Percentiles rank a stretch among this genome's conserved stretches.
These are phyloP conservation scores for Saccopteryx leptura DNA, from an alignment of 2,113 vertebrate species.

Conservation along the genomic window DNA sequence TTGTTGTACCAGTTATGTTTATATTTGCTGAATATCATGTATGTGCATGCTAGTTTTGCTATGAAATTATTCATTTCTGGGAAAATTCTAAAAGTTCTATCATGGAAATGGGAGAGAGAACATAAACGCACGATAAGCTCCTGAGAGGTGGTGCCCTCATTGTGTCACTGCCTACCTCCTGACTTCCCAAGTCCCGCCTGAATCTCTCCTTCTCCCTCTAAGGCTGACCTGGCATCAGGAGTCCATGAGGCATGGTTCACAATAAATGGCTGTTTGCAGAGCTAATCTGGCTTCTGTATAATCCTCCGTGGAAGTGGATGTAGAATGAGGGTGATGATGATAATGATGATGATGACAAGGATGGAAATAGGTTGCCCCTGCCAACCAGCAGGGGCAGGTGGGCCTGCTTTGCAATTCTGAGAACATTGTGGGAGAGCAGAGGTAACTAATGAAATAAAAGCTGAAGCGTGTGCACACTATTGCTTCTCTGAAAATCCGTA, in stretches of 20 bases:
- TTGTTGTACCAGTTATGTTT: conserved; percentile 9
- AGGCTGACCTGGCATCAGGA: not conserved
- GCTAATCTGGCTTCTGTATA: not conserved
- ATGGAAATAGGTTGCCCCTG: conserved; percentile 62
- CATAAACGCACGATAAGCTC: no score
- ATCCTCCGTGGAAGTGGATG: not conserved
- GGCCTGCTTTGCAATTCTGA: conserved; percentile 84
- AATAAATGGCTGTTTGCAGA: not conserved
- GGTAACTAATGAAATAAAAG: conserved; percentile 86
- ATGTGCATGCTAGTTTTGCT: not conserved
- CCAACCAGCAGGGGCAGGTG: conserved; percentile 62
- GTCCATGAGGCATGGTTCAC: not conserved
- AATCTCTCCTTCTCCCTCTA: not conserved
- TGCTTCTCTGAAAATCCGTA: conserved; percentile 84
- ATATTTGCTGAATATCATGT: not conserved
- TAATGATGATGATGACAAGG: not conserved
- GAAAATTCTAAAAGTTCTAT: not conserved
- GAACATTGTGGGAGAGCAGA: conserved; percentile 28
- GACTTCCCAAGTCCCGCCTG: not conserved
- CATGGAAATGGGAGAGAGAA: not conserved
- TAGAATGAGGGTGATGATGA: not conserved
- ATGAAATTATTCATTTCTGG: not conserved
- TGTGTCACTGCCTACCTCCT: not conserved
- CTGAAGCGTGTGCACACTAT: conserved; percentile 69
- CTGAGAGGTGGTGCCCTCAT: not conserved